Evolutionary conservation across 1,140 invertebrate genomes (phyloP), one percentile per base, ranked within the genome.

Genomic region (Papilio helenus): DNA sequence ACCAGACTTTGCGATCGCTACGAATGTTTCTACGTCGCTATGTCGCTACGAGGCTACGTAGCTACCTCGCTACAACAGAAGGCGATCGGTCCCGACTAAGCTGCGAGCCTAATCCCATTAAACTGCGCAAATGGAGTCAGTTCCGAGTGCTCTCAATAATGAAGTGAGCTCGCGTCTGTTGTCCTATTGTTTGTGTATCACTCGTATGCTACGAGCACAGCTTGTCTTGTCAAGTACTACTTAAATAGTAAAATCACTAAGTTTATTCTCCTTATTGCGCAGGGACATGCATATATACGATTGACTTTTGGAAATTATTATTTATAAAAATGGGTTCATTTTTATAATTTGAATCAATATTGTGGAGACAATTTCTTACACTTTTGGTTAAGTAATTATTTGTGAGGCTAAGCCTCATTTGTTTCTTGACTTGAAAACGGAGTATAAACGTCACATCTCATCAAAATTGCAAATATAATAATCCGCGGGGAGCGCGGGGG

Each of bases 61-160:
- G 3, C 26, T 68, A 68, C 26, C 23, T 26, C 1, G 14, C 26
- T 68, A 29, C 14, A 16, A 12, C 8, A 16, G 61, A 68, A 68
- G 26, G 23, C 61, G 26, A 29, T 68, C 61, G 58, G 26, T 29
- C 26, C 26, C 61, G 61, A 26, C 61, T 68, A 68, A 68, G 61
- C 61, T 68, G 23, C 29, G 61, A 29, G 61, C 61, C 61, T 68
- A 68, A 68, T 68, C 61, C 61, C 26, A 68, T 68, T 68, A 68
- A 68, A 29, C 61, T 68, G 61, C 12, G 26, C 61, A 68, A 68
- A 68, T 68, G 61, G 61, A 68, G 61, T 68, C 61, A 12, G 29
- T 29, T 68, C 12, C 61, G 61, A 68, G 61, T 34, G 14, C 61
- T 68, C 26, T 68, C 23, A 29, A 34, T 68, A 68, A 29, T 68